Percentiles rank a stretch among this genome's conserved stretches.
phyloP scores from a whole-genome alignment of 2,888 invertebrate species.

The Cacoxenus indagator region DNA sequence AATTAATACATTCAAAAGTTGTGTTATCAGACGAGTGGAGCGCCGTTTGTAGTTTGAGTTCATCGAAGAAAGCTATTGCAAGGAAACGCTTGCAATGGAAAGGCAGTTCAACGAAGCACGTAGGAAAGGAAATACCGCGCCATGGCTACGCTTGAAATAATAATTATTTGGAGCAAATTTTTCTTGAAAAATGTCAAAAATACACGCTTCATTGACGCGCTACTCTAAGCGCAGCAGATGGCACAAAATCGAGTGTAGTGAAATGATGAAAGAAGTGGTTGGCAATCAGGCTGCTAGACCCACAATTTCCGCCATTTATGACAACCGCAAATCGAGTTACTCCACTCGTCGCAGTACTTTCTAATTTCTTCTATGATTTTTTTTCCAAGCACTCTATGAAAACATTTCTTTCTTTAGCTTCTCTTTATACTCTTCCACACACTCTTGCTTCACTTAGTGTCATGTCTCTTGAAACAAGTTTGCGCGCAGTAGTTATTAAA shows the following conservation, averaged over 20 bases:
- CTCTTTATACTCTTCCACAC: conserved; percentile 26
- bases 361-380: conserved; percentile 43
- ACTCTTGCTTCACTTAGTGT: conserved; percentile 20
- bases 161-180: conserved; percentile 50
- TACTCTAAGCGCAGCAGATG: background rate
- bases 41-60: background rate
- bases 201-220: conserved; percentile 56
- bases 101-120: background rate
- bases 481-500: conserved; percentile 23
- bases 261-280: conserved; percentile 27
- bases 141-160: conserved; percentile 9
- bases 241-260: conserved; percentile 16
- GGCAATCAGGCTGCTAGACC: conserved; percentile 55
- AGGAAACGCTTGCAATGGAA: no score
- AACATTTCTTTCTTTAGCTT: background rate
- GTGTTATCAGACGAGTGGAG: background rate
- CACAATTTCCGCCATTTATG: conserved; percentile 66
- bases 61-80: background rate
- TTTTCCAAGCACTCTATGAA: conserved; percentile 1
- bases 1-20: conserved; percentile 33
- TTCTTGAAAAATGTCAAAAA: conserved; percentile 46
- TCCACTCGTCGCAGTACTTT: no score
- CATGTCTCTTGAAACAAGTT: conserved; percentile 41
- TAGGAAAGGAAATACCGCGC: no score
- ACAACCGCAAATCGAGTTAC: conserved; percentile 64